Percentiles rank a stretch among this genome's conserved stretches.
These are phyloP conservation scores for Sialia sialis DNA, from an alignment of 2,113 vertebrate genomes.

Conservation along the genomic window DNA sequence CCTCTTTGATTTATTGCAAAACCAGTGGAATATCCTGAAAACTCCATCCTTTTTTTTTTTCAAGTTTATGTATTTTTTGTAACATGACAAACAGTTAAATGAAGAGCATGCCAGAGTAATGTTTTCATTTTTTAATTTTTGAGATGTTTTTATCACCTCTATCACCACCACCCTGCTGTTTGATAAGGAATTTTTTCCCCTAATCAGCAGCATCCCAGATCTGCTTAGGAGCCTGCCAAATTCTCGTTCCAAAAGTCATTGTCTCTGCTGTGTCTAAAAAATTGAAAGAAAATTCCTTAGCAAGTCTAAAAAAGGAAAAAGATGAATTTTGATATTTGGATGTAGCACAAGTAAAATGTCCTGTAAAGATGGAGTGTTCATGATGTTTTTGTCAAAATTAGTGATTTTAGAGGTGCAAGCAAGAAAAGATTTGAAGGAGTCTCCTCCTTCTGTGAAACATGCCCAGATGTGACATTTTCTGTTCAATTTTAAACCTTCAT, in stretches of 20 bases:
- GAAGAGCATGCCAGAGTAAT: background rate
- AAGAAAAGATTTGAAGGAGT: background rate
- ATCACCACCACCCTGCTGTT: background rate
- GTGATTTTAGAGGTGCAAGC: background rate
- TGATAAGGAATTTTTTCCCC: background rate
- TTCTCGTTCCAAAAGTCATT: background rate
- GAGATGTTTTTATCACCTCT: background rate
- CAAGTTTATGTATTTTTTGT: background rate
- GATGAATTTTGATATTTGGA: background rate
- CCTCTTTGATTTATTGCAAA: background rate
- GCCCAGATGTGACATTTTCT: background rate
- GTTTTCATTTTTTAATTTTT: background rate
- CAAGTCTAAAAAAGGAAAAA: background rate
- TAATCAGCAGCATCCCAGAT: background rate
- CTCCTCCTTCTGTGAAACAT: background rate
- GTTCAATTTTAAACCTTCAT: background rate
- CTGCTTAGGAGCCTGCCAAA: background rate
- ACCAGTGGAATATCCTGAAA: background rate
- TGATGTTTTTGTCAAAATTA: background rate
- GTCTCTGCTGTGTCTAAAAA: background rate
- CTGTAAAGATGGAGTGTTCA: background rate
- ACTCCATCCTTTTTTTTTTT: background rate
- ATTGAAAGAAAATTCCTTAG: background rate
- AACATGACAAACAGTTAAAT: background rate
- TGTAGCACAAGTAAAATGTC: background rate